Evolutionary conservation across 1,140 invertebrate species (phyloP).

Genomic region (Whitmania pigra): DNA sequence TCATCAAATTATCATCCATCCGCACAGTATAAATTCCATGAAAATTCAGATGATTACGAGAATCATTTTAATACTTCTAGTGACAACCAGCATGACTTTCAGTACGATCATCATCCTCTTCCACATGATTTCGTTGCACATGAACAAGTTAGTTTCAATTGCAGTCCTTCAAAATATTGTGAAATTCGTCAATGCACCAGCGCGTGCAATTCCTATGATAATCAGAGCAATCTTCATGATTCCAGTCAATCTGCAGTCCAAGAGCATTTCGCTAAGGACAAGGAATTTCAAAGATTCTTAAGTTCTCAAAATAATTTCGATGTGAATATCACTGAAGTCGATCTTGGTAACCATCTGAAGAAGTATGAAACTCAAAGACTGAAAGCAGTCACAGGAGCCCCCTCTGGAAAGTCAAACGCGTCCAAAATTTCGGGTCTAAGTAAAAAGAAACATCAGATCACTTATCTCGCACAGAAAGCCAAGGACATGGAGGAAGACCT

Average conservation of each 20-base stretch:
- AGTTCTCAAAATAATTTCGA: not conserved
- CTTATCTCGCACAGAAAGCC: conserved; percentile 77
- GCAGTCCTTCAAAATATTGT: too few relatives aligned
- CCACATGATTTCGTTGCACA: not conserved
- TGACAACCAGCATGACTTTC: not conserved
- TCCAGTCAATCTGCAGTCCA: too few relatives aligned
- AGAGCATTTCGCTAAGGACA: not conserved
- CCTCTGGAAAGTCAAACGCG: conserved; percentile 44
- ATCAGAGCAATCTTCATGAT: too few relatives aligned
- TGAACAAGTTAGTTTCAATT: conserved; percentile 31
- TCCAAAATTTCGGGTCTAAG: conserved; percentile 52
- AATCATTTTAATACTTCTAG: not conserved
- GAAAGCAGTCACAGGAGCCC: conserved; percentile 61
- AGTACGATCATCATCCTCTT: not conserved
- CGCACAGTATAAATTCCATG: conserved; percentile 8
- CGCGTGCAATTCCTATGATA: too few relatives aligned
- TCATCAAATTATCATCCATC: not conserved
- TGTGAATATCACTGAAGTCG: conserved; percentile 61
- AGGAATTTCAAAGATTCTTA: too few relatives aligned
- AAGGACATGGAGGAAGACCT: conserved; percentile 83
- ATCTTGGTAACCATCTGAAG: conserved; percentile 66
- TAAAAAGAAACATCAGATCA: conserved; percentile 83
- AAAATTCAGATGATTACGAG: too few relatives aligned
- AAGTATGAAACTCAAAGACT: conserved; percentile 56
- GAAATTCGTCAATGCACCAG: too few relatives aligned